Conservation (phyloP, 2,888 invertebrate species). For the Neoscelio sp. region DNA sequence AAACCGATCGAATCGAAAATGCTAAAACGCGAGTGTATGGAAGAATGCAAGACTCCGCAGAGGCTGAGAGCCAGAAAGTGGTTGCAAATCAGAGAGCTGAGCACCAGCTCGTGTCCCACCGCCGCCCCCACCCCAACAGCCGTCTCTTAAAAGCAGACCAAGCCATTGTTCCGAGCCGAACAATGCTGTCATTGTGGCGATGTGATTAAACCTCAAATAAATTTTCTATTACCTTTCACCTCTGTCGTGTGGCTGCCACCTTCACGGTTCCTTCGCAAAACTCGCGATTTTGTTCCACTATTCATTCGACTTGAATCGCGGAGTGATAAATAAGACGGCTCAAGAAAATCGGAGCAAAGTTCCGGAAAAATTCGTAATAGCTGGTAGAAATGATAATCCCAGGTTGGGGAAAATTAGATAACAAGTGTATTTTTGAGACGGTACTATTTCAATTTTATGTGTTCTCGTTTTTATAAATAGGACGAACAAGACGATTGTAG, state of each 20-base stretch:
- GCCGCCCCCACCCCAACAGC: not conserved
- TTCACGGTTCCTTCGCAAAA: constrained; percentile 13
- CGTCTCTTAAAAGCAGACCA: constrained; percentile 30
- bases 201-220: constrained; percentile 79
- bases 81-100: constrained; percentile 68
- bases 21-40: constrained; percentile 24
- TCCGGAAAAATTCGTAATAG: not conserved
- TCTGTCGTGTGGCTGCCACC: constrained; percentile 14
- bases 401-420: too few species aligned
- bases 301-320: not conserved
- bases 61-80: constrained; percentile 67
- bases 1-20: constrained; percentile 42
- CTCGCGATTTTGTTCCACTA: constrained; percentile 3
- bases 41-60: constrained; percentile 31
- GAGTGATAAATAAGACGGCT: not conserved
- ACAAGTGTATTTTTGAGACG: too few species aligned
- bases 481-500: too few species aligned
- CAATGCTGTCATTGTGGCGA: constrained; percentile 78
- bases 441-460: too few species aligned
- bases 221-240: constrained; percentile 73
- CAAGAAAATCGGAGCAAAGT: not conserved
- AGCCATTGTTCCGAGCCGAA: constrained; percentile 74
- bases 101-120: constrained; percentile 20
- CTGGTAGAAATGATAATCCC: too few species aligned
- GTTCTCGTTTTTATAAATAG: too few species aligned